Evolutionary conservation across 2,888 invertebrate genomes (phyloP).

Genomic region (Anticlea derivata): DNA sequence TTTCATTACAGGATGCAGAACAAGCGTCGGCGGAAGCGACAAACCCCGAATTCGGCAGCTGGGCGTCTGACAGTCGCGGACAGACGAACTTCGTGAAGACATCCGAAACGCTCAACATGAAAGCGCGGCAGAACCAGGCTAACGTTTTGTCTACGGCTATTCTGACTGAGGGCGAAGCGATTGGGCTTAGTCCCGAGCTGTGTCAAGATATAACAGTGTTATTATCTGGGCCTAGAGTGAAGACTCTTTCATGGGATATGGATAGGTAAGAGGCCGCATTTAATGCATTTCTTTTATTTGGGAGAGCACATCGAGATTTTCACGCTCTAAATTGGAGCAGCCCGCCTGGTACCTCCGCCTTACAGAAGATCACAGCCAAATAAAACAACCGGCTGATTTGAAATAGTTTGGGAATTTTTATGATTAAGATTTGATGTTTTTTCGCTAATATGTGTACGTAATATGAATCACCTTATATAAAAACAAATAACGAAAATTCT

Average conservation of each 20-base stretch:
- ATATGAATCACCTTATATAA: too few relatives aligned
- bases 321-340: too few relatives aligned
- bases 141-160: conserved; percentile 83
- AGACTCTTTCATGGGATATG: conserved; percentile 88
- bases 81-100: conserved; percentile 80
- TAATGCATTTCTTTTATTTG: too few relatives aligned
- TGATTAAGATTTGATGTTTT: too few relatives aligned
- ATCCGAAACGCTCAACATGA: conserved; percentile 70
- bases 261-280: conserved; percentile 54
- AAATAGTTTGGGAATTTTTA: too few relatives aligned
- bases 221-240: conserved; percentile 87
- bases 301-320: too few relatives aligned
- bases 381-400: too few relatives aligned
- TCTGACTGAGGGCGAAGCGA: conserved; percentile 84
- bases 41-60: conserved; percentile 65
- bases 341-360: too few relatives aligned
- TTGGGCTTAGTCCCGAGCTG: conserved; percentile 86
- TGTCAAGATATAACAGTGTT: conserved; percentile 89
- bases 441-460: too few relatives aligned
- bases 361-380: too few relatives aligned
- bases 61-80: conserved; percentile 75
- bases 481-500: too few relatives aligned
- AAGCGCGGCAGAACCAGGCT: conserved; percentile 70
- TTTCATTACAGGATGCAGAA: conserved; percentile 56
- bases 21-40: conserved; percentile 42